A percentile compares a stretch with the other conserved stretches of the same genome.
Conservation (phyloP, 2,888 invertebrate species). For the Gasteruption jaculator region DNA sequence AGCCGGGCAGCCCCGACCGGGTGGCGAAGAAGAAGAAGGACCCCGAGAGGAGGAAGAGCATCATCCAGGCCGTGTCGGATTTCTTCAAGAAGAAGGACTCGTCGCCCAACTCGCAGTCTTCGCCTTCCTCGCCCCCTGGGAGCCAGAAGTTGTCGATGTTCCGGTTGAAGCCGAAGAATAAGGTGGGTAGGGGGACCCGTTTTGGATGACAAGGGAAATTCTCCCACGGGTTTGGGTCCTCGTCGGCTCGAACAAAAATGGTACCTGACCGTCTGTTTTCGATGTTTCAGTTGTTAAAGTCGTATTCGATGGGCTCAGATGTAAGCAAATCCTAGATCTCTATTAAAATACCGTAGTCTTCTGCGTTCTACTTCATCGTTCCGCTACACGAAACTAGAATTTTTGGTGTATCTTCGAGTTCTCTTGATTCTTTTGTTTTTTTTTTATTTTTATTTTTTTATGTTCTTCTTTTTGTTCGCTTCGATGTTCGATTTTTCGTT, state of each 20-base stretch:
- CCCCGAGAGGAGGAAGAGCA: slow-evolving; percentile 72
- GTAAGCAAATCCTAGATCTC: slow-evolving; percentile 48
- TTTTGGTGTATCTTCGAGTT: no score
- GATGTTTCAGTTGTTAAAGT: slow-evolving; percentile 50
- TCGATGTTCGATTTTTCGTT: no score
- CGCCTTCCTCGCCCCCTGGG: slow-evolving; percentile 43
- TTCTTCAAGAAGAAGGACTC: slow-evolving; percentile 73
- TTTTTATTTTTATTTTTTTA: no score
- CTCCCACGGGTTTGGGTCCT: neutral
- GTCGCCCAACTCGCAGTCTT: no score
- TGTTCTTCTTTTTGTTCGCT: no score
- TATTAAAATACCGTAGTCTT: no score
- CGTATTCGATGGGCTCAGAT: slow-evolving; percentile 51
- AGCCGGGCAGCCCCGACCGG: neutral
- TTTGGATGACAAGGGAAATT: slow-evolving; percentile 2
- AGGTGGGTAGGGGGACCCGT: slow-evolving; percentile 53
- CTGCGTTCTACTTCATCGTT: slow-evolving; percentile 15
- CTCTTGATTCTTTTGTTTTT: no score
- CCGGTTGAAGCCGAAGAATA: slow-evolving; percentile 61
- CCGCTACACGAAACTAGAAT: no score
- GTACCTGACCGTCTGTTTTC: slow-evolving; percentile 28
- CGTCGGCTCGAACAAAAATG: neutral
- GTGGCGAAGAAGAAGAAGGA: slow-evolving; percentile 57
- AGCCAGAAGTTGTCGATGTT: slow-evolving; percentile 56
- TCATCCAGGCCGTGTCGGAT: slow-evolving; percentile 79